Evolutionary conservation across 2,888 invertebrate species (phyloP), one percentile per base, ranked within the genome.

Genomic region (Cyrtodaria siliqua): DNA sequence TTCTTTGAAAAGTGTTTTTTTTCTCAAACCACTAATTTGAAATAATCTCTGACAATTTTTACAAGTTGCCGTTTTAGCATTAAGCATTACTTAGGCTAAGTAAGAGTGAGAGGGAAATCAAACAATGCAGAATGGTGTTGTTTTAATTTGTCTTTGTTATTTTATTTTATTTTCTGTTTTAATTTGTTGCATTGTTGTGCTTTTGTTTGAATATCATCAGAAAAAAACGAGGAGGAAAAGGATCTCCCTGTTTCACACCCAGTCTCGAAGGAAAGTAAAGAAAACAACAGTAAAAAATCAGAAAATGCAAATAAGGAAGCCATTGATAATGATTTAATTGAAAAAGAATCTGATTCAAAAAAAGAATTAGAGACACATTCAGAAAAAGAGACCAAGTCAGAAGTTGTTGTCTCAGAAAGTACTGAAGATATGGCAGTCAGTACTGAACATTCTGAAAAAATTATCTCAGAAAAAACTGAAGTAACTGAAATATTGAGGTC

Each of bases 141-240:
- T 12, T 33, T 24, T 52, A 24, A 16, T 38, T 33, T 38, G 24
- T 44, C 9, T 16, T 24, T 47, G 26, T 12, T 38, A 12, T 33
- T 33, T 33, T 62, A 4, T 52, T 29, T 56, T 57, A 38, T 64
- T 29, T 64, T 64, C 52, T 53, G 55, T 61, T 40, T 55, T 62
- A 18, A 38, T 47, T 47, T 24, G 29, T 63, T 63, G 38, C 40
- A 49, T 53, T 57, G 47, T 64, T 69, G 50, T 69, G 61, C 63
- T 78, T 76, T 33, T 52, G 47, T 67, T 71, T 52, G 20, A n/a
- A 53, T 53, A 69, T 70, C 40, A 61, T 59, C 56, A 80, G 80
- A 80, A 73, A 69, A 69, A 63, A 49, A 42, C 67, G 76, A 53
- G 40, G 76, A 70, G 53, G 68, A 70, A 67, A 64, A 67, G 55